These are phyloP conservation scores for Sinotaia quadrata DNA, from an alignment of 2,888 invertebrate genomes.

Conservation along the genomic window DNA sequence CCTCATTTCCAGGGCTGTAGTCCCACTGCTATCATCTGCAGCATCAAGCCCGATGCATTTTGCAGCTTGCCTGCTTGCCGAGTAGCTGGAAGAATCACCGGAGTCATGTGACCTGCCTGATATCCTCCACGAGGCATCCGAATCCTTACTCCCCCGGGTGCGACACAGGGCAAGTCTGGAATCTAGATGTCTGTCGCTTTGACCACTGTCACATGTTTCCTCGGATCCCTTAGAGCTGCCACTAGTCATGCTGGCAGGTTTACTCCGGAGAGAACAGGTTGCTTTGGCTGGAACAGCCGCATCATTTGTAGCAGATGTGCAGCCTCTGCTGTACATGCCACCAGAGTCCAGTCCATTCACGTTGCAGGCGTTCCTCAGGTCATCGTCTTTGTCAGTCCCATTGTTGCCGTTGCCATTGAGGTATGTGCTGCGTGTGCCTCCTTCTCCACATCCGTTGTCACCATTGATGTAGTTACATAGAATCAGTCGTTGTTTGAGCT, in stretches of 20 bases:
- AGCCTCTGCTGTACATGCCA: constrained; percentile 21
- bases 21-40: no score
- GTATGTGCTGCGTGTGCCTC: constrained; percentile 33
- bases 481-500: constrained; percentile 38
- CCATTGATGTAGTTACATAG: constrained; percentile 41
- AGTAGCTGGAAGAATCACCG: no score
- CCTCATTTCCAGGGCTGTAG: no score
- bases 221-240: neutral
- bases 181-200: neutral
- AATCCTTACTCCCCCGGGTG: no score
- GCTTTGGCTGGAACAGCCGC: neutral
- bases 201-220: neutral
- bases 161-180: neutral
- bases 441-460: constrained; percentile 31
- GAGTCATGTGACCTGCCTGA: no score
- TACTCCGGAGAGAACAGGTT: neutral
- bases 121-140: no score
- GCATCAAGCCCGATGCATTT: no score
- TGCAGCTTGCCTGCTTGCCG: no score
- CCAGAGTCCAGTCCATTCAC: constrained; percentile 11
- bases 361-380: constrained; percentile 1
- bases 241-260: constrained; percentile 6
- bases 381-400: constrained; percentile 24
- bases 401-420: constrained; percentile 38
- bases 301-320: neutral